Evolutionary conservation across 2,113 vertebrate genomes (phyloP).

Genomic region (Eudyptes chrysolophus): DNA sequence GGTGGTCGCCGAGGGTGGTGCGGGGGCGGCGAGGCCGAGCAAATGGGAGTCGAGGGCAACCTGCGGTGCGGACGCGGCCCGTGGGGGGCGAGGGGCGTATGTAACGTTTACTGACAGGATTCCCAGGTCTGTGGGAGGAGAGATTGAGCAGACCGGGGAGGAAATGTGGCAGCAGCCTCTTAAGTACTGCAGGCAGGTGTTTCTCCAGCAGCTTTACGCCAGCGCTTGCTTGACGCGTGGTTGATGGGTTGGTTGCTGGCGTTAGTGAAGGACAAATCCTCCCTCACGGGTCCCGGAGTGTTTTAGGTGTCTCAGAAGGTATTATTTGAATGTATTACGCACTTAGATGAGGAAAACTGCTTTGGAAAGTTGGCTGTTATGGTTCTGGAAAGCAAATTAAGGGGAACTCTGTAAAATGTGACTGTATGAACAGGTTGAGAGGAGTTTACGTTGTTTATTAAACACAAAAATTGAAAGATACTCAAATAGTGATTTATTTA

Average conservation of each 20-base stretch:
- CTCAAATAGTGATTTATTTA: not conserved
- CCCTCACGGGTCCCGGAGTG: fast-evolving
- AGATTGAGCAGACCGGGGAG: fast-evolving
- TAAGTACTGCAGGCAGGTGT: fast-evolving
- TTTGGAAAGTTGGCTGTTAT: fast-evolving
- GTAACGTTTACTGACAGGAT: fast-evolving
- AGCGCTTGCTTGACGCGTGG: fast-evolving
- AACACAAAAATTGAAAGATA: not conserved
- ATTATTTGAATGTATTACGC: fast-evolving
- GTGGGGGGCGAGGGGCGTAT: fast-evolving
- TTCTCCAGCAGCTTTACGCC: not conserved
- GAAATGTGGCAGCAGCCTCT: fast-evolving
- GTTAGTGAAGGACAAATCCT: not conserved
- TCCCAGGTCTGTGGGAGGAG: not conserved
- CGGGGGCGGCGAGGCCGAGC: not conserved
- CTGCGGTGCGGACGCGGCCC: not conserved
- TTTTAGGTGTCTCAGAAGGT: not conserved
- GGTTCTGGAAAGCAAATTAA: not conserved
- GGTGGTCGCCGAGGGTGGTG: too few relatives aligned
- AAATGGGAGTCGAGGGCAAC: fast-evolving
- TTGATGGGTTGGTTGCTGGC: fast-evolving
- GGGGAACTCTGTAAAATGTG: not conserved
- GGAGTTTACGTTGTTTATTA: not conserved
- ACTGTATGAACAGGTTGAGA: not conserved
- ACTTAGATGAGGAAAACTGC: not conserved